A percentile compares a stretch with the other conserved stretches of the same genome.
Conservation (phyloP, 2,888 invertebrate species). For the Agrochola macilenta region DNA sequence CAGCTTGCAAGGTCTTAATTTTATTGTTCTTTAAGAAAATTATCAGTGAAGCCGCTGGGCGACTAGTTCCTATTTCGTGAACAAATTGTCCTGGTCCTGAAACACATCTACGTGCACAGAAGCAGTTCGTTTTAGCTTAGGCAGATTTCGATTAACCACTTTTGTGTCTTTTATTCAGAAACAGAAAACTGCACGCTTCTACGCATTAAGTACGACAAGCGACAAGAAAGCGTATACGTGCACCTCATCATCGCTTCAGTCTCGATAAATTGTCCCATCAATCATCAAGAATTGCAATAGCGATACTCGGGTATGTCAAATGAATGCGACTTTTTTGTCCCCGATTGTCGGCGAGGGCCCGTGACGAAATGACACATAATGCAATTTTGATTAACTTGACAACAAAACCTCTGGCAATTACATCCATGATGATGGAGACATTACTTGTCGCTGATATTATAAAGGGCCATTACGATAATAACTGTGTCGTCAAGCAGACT, state of each 20-base stretch:
- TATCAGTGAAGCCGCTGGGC: not conserved
- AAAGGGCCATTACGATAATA: conserved; percentile 57
- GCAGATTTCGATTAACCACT: conserved; percentile 6
- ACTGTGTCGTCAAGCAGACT: conserved; percentile 44
- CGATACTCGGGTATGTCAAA: conserved; percentile 75
- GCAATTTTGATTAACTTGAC: conserved; percentile 88
- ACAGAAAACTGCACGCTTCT: conserved; percentile 18
- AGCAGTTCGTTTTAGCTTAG: conserved; percentile 5
- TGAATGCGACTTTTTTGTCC: conserved; percentile 78
- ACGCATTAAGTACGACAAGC: conserved; percentile 40
- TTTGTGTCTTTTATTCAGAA: conserved; percentile 31
- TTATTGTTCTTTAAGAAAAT: conserved; percentile 17
- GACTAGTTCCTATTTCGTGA: not conserved
- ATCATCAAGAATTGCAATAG: conserved; percentile 76
- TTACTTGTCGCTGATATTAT: conserved; percentile 75
- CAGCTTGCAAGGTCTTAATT: conserved; percentile 14
- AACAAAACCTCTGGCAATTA: conserved; percentile 76
- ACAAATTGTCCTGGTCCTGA: not conserved
- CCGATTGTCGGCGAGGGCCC: conserved; percentile 71
- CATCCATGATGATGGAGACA: conserved; percentile 80
- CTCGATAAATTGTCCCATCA: conserved; percentile 78
- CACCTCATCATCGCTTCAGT: conserved; percentile 57
- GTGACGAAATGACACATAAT: conserved; percentile 86
- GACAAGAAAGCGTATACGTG: conserved; percentile 53
- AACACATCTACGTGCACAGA: conserved; percentile 3